These are phyloP conservation scores for Xiphophorus couchianus DNA, from an alignment of 2,113 vertebrate species.

Conservation along the genomic window DNA sequence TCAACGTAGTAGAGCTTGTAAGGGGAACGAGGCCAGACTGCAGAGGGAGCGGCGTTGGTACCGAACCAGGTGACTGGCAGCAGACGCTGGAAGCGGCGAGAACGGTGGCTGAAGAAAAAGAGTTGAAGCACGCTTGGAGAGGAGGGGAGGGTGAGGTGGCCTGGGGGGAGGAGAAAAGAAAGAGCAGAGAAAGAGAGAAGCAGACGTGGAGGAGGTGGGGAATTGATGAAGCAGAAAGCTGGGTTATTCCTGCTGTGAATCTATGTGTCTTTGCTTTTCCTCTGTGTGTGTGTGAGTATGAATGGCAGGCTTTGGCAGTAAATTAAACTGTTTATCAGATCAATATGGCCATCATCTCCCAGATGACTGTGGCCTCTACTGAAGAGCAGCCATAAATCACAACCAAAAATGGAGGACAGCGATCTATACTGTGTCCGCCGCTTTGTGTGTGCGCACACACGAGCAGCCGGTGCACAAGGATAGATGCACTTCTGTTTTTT, in stretches of 20 bases:
- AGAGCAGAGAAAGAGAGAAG: conserved; percentile 68
- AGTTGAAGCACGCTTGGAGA: conserved; percentile 68
- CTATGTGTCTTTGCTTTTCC: conserved; percentile 56
- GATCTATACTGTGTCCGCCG: conserved; percentile 60
- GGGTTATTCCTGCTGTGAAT: conserved; percentile 75
- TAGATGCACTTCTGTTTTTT: background rate
- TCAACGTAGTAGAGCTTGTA: conserved; percentile 10
- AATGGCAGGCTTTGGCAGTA: conserved; percentile 74
- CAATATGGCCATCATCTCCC: conserved; percentile 79
- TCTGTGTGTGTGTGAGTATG: conserved; percentile 40
- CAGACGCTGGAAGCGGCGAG: conserved; percentile 41
- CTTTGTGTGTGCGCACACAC: conserved; percentile 15
- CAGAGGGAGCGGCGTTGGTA: background rate
- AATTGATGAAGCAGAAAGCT: conserved; percentile 79
- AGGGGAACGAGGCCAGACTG: conserved; percentile 33
- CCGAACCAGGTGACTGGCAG: conserved; percentile 46
- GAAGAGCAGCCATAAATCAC: conserved; percentile 79
- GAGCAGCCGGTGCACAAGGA: conserved; percentile 3
- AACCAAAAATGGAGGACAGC: conserved; percentile 69
- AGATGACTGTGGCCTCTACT: conserved; percentile 77
- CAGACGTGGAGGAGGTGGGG: conserved; percentile 76
- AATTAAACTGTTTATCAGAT: conserved; percentile 81
- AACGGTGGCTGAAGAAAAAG: conserved; percentile 58
- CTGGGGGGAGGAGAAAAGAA: conserved; percentile 67
- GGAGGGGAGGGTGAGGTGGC: conserved; percentile 73